Evolutionary conservation across 1,140 invertebrate species (phyloP).

Genomic region (Macrobrachium rosenbergii): DNA sequence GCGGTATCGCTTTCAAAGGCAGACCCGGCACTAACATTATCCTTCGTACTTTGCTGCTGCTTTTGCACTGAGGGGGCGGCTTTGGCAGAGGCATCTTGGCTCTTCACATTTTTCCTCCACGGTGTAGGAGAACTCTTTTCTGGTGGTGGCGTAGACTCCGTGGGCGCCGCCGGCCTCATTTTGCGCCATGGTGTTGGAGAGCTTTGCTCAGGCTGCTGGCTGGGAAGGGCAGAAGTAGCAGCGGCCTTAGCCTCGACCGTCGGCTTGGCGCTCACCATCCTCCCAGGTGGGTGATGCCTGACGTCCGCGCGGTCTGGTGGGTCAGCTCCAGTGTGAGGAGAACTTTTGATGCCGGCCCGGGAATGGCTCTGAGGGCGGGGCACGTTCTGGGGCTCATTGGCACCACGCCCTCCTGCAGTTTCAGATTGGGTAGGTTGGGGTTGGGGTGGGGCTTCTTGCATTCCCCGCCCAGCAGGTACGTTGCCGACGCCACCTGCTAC

Average conservation of each 20-base stretch:
- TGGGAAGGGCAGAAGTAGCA: not conserved
- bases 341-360: not conserved
- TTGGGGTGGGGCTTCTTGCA: not conserved
- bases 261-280: conserved; percentile 25
- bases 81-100: conserved; percentile 17
- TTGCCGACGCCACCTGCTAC: not conserved
- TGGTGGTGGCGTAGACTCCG: not conserved
- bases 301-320: not conserved
- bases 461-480: not conserved
- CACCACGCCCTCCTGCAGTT: conserved; percentile 17
- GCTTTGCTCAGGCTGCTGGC: not conserved
- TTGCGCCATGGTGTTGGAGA: conserved; percentile 7
- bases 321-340: not conserved
- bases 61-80: conserved; percentile 10
- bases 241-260: conserved; percentile 2
- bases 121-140: conserved; percentile 32
- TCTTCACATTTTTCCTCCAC: conserved; percentile 32
- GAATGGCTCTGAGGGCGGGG: conserved; percentile 3
- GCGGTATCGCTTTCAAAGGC: conserved; percentile 9
- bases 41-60: not conserved
- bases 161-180: not conserved
- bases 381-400: conserved; percentile 1
- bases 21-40: conserved; percentile 4
- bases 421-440: no score
- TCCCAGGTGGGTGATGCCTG: not conserved